Percentiles rank a stretch among this genome's conserved stretches.
Evolutionary conservation across 2,888 invertebrate species (phyloP).

Genomic region (Cataglyphis rosenhaueri): DNA sequence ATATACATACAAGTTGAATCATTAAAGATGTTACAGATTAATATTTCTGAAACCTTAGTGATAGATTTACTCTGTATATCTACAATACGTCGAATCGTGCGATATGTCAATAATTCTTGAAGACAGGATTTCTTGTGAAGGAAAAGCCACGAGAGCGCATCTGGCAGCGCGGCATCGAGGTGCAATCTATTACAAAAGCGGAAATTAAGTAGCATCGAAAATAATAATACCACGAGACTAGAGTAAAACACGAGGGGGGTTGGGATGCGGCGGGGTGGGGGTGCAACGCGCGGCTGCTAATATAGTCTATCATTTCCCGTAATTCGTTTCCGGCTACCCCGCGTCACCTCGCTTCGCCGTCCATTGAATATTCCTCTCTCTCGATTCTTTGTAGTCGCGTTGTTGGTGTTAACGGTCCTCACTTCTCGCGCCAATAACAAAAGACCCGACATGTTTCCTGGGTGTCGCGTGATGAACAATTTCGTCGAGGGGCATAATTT

Average conservation of each 20-base stretch:
- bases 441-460: slow-evolving; percentile 50
- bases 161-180: slow-evolving; percentile 11
- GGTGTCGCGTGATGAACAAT: slow-evolving; percentile 45
- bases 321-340: slow-evolving; percentile 73
- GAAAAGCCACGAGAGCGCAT: slow-evolving; percentile 5
- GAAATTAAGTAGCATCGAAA: slow-evolving; percentile 79
- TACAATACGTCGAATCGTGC: neutral
- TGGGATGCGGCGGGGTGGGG: slow-evolving; percentile 58
- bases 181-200: slow-evolving; percentile 75
- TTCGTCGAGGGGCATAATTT: slow-evolving; percentile 26
- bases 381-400: slow-evolving; percentile 50
- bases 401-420: slow-evolving; percentile 44
- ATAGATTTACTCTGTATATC: neutral
- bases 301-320: slow-evolving; percentile 75
- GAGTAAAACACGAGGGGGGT: slow-evolving; percentile 35
- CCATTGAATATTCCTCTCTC: slow-evolving; percentile 35
- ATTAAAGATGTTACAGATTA: too few relatives aligned
- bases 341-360: slow-evolving; percentile 38
- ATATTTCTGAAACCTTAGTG: too few relatives aligned
- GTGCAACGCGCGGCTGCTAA: slow-evolving; percentile 57
- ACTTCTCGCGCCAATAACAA: slow-evolving; percentile 51
- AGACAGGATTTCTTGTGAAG: neutral
- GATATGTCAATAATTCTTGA: neutral
- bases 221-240: slow-evolving; percentile 67
- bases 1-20: too few relatives aligned